Base-by-base conservation (phyloP, 2,797 vertebrate species). In the Sarcoramphus papa region DNA sequence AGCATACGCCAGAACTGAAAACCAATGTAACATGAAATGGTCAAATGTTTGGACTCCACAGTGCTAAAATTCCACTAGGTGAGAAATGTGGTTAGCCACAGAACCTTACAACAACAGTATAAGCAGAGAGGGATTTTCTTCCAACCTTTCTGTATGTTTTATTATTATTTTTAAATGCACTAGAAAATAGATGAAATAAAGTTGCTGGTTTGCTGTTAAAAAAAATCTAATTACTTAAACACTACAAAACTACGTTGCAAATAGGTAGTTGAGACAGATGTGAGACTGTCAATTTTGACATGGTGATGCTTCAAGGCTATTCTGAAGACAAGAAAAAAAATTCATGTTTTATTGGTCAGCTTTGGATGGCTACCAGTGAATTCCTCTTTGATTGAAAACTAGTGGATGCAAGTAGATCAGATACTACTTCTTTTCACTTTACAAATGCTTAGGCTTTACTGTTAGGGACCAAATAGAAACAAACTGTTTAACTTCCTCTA, bases 111-210 rank as follows among this genome's bases (percentile, higher is more conserved):
- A 31, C 8, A 12, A 28, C 59, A 72, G 47, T 80, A 15, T 74
- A 56, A 85, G n/a, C 51, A 57, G 62, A 80, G 43, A 73, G 59
- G 47, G 78, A 40, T 87, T 96, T 85, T 86, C 30, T 88, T 88
- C 41, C 43, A 75, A 6, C 54, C 22, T 88, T 92, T 65, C 50
- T 94, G 57, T 92, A 65, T 65, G 25, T 75, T 87, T 80, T 74
- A 17, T 57, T 59, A 75, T 45, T 79, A 10, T 45, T 94, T 94
- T 95, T 60, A 89, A 92, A 51, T 72, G 41, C 64, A 25, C 15
- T 93, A 91, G 85, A 81, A 94, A 87, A 40, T 33, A 92, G 81
- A 27, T 90, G 5, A 91, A 97, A 97, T 97, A 97, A 97, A 97
- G 75, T 68, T 93, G 18, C 6, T 7, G 0, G 16, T 94, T 91